These are phyloP conservation scores for Lottia scabra DNA, from an alignment of 2,888 invertebrate genomes.

Conservation along the genomic window DNA sequence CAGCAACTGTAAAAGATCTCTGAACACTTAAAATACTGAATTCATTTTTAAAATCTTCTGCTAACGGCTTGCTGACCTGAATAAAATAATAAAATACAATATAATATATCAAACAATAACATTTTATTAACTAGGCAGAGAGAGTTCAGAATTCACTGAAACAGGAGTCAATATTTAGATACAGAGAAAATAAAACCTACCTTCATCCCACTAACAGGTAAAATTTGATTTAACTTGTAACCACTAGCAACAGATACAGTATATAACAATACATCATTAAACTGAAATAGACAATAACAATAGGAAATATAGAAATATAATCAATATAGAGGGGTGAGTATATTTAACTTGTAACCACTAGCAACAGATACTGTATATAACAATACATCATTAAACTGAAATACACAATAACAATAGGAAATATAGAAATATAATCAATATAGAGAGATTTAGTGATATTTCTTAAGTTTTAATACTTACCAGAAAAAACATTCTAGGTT, in stretches of 20 bases:
- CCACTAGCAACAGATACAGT: constrained; percentile 60
- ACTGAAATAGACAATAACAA: constrained; percentile 47
- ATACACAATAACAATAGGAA: constrained; percentile 17
- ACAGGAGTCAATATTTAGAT: too few relatives aligned
- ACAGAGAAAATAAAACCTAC: constrained; percentile 54
- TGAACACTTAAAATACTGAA: constrained; percentile 73
- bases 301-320: too few relatives aligned
- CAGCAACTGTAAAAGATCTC: constrained; percentile 73
- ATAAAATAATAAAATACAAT: constrained; percentile 10
- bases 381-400: constrained; percentile 66
- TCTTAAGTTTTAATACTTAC: constrained; percentile 69
- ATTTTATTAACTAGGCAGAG: too few relatives aligned
- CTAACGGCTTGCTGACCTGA: constrained; percentile 54
- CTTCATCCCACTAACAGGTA: constrained; percentile 73
- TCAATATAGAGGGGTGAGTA: too few relatives aligned
- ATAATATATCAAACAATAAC: neutral
- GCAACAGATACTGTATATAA: constrained; percentile 62
- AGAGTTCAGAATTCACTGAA: too few relatives aligned
- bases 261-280: constrained; percentile 65
- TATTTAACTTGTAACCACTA: constrained; percentile 68
- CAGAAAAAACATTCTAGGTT: constrained; percentile 76
- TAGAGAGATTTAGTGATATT: too few relatives aligned
- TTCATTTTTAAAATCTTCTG: constrained; percentile 73
- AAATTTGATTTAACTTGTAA: constrained; percentile 71
- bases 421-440: too few relatives aligned